A percentile compares a stretch with the other conserved stretches of the same genome.
Conservation (phyloP, 2,113 vertebrate species). For the Protobothrops mucrosquamatus region DNA sequence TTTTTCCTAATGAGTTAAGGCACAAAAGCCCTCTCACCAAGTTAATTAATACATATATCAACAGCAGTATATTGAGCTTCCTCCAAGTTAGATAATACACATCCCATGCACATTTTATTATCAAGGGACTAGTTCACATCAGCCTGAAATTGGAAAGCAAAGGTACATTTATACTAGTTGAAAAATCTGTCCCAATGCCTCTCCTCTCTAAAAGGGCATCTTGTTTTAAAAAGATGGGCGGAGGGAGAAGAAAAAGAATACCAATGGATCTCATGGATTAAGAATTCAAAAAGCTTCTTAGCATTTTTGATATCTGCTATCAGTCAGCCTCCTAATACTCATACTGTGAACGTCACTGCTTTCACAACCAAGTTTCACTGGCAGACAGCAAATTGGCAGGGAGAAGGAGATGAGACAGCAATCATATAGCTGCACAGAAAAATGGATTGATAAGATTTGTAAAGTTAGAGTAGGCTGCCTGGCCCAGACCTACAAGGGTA, state of each 20-base stretch:
- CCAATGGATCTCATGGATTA: constrained; percentile 9
- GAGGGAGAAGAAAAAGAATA: neutral
- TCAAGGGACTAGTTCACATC: constrained; percentile 1
- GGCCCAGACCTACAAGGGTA: neutral
- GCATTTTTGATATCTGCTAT: constrained; percentile 10
- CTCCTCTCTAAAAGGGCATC: neutral
- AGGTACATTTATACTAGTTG: neutral
- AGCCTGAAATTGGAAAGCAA: neutral
- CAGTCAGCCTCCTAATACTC: neutral
- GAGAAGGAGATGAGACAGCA: fast-evolving
- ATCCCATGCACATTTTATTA: neutral
- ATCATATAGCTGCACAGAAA: neutral
- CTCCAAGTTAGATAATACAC: neutral
- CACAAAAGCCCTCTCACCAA: neutral
- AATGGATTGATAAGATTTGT: neutral
- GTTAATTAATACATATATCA: neutral
- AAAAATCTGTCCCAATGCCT: neutral
- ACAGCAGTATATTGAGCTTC: neutral
- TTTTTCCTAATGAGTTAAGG: neutral
- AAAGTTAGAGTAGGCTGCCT: neutral
- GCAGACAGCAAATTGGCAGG: neutral
- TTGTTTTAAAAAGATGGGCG: neutral
- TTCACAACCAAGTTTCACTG: neutral
- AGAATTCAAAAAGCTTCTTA: constrained; percentile 19
- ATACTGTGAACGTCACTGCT: neutral